These are phyloP conservation scores for Piaya cayana DNA, from an alignment of 2,113 vertebrate species.

Conservation along the genomic window DNA sequence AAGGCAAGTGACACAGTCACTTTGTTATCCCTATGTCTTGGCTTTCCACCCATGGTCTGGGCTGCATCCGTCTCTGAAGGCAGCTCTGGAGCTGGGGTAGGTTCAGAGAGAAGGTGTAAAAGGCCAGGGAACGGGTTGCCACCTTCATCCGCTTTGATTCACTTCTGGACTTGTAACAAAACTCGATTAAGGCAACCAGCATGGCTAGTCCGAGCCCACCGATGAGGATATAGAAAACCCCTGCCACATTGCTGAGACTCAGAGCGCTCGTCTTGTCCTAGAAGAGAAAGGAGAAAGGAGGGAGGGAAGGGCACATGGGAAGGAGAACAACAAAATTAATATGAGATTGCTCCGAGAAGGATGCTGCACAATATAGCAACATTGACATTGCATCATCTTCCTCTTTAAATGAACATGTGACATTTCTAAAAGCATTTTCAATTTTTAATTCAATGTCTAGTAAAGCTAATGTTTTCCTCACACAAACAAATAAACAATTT, in stretches of 20 bases:
- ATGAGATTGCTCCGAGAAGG: background rate
- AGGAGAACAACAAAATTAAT: constrained; percentile 69
- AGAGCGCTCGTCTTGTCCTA: constrained; percentile 99
- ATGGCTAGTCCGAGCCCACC: constrained; percentile 98
- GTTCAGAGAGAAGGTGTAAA: constrained; percentile 84
- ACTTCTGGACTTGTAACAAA: constrained; percentile 99
- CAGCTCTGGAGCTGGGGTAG: constrained; percentile 76
- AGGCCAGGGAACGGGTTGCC: constrained; percentile 84
- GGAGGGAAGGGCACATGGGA: constrained; percentile 29
- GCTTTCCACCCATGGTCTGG: constrained; percentile 29
- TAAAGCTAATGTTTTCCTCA: constrained; percentile 38
- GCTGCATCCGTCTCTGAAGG: constrained; percentile 81
- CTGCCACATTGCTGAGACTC: constrained; percentile 98
- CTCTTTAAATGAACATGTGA: constrained; percentile 40
- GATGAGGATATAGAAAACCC: constrained; percentile 99
- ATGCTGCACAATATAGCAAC: constrained; percentile 45
- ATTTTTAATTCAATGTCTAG: constrained; percentile 24
- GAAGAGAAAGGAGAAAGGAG: constrained; percentile 56
- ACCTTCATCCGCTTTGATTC: constrained; percentile 99
- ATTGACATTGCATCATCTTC: constrained; percentile 49
- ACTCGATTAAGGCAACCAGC: constrained; percentile 99
- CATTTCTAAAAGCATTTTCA: constrained; percentile 38
- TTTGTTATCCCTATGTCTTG: constrained; percentile 8
- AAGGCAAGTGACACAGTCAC: background rate
- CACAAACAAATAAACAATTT: constrained; percentile 46